Evolutionary conservation across 2,888 invertebrate species (phyloP).

Genomic region (Dicyrtomina minuta): DNA sequence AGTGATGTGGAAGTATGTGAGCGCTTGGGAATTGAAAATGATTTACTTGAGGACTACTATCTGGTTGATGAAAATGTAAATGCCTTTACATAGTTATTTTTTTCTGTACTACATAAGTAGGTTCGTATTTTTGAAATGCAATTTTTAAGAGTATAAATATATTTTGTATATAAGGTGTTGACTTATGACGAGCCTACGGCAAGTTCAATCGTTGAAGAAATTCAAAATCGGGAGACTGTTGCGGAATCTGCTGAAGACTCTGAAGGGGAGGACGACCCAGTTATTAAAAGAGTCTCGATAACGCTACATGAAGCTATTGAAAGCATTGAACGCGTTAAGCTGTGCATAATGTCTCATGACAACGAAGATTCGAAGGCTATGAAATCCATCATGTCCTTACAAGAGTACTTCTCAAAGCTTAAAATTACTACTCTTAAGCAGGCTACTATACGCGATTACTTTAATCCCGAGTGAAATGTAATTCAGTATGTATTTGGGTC

Average conservation of each 20-base stretch:
- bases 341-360: no score
- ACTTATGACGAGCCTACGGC: not conserved
- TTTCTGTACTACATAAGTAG: no score
- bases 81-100: no score
- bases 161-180: not conserved
- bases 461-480: no score
- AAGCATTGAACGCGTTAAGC: no score
- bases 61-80: not conserved
- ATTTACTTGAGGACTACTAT: not conserved
- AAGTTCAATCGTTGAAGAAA: not conserved
- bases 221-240: not conserved
- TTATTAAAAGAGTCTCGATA: not conserved
- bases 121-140: not conserved
- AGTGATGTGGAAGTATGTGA: not conserved
- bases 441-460: no score
- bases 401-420: no score
- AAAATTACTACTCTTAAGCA: no score
- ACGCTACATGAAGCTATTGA: no score
- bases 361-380: no score
- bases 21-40: not conserved
- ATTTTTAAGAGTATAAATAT: not conserved
- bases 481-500: no score
- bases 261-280: not conserved
- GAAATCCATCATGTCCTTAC: no score
- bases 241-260: not conserved